Base-by-base conservation (phyloP, 2,113 vertebrate species). In the Uria lomvia region DNA sequence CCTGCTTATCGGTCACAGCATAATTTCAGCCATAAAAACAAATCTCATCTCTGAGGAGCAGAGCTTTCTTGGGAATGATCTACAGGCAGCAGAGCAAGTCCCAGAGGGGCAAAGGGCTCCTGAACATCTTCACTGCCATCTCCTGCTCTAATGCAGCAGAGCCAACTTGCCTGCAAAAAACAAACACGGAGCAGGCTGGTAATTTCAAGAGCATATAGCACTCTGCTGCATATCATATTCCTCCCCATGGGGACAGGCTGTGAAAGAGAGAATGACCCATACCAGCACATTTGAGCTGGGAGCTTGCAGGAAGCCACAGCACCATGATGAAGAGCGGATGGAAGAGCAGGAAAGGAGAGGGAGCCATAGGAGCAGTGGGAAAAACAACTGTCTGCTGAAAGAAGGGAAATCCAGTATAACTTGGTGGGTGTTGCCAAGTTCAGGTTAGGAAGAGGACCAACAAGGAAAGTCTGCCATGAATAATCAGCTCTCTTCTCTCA, bases 291-390 rank as follows among this genome's bases (percentile, higher is more conserved):
- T 5, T 1, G 1, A 65, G 18, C 6, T 32, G n/a, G 26, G 43
- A 4, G 4, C 30, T 49, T 22, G n/a, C 26, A 73, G n/a, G 50
- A 56, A 21, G 43, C 18, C 24, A 17, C 1, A n/a, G 17, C 23
- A 15, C 36, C 3, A 38, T 0, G 2, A 45, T 7, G 36, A 23
- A 32, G 42, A 62, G 14, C 7, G 2, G 19, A 10, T 2, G 21
- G 34, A 66, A 40, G 9, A 24, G 15, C 21, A 53, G 58, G 14
- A 67, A 29, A 49, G 15, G 40, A 67, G 12, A 80, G 7, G 27
- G 36, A 63, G 8, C 19, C 50, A 38, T 27, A 77, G 40, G 40
- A 13, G 40, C 36, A 59, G 27, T 4, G 12, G 23, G n/a, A 13
- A 72, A 66, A 59, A 40, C 17, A 76, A 4, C 43, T 32, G 11